These are phyloP conservation scores for Tokudaia tokunoshimensis DNA, from an alignment of 2,797 vertebrate genomes.

Conservation along the genomic window DNA sequence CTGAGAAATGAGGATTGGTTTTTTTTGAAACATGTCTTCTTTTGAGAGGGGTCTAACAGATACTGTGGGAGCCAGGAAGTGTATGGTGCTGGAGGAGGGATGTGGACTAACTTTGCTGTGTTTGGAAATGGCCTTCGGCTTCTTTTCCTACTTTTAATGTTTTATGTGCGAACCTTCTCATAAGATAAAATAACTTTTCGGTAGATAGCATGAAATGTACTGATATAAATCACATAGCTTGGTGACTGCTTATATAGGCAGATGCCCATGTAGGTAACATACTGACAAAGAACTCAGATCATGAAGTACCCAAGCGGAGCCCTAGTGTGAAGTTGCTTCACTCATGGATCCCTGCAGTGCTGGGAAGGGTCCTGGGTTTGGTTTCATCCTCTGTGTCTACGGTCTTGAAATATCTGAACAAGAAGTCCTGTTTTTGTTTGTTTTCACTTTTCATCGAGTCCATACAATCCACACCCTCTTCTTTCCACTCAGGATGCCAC, in stretches of 20 bases:
- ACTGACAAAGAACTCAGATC: not conserved
- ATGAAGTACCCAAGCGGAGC: not conserved
- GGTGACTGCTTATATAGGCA: not conserved
- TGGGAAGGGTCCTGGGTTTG: not conserved
- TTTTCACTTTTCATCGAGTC: not conserved
- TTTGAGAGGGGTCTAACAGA: not conserved
- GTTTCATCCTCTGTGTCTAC: not conserved
- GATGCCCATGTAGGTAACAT: no score
- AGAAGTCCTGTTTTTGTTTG: not conserved
- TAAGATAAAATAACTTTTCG: not conserved
- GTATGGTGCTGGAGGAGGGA: not conserved
- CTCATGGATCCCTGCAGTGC: no score
- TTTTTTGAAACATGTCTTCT: not conserved
- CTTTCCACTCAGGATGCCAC: not conserved
- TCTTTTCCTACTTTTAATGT: not conserved
- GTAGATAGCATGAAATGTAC: not conserved
- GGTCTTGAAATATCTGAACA: not conserved
- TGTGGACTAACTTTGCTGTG: not conserved
- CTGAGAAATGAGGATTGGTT: not conserved
- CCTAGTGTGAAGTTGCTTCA: not conserved
- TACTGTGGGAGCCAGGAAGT: not conserved
- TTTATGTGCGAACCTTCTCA: not conserved
- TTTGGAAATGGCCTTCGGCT: not conserved
- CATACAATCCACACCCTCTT: not conserved
- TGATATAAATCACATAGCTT: not conserved